These are phyloP conservation scores for Barbus barbus DNA, from an alignment of 2,113 vertebrate species.

Conservation along the genomic window DNA sequence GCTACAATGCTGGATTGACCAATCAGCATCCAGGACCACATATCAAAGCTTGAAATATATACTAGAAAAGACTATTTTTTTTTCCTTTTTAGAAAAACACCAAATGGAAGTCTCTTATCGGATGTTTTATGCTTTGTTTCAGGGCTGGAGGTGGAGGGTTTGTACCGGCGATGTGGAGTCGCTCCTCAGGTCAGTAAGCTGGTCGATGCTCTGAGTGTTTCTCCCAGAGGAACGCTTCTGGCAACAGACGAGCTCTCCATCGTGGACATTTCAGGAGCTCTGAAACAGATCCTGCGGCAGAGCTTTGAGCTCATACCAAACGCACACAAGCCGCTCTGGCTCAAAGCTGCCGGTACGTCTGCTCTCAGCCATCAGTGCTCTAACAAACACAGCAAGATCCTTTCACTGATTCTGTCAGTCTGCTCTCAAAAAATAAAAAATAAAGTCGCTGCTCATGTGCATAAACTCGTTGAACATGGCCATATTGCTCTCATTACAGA, in stretches of 20 bases:
- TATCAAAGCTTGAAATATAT: neutral
- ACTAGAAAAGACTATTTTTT: too few species aligned
- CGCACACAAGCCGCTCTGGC: constrained; percentile 59
- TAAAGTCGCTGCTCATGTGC: too few species aligned
- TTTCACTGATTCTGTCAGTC: neutral
- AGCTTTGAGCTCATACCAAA: constrained; percentile 61
- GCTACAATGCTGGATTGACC: neutral
- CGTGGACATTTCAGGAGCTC: constrained; percentile 66
- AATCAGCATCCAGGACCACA: neutral
- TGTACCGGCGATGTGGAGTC: constrained; percentile 75
- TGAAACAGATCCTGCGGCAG: constrained; percentile 72
- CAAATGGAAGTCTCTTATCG: neutral
- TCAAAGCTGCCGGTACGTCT: constrained; percentile 66
- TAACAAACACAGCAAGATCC: neutral
- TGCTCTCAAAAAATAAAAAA: too few species aligned
- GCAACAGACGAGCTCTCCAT: constrained; percentile 67
- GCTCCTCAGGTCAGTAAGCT: constrained; percentile 64
- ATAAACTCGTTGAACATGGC: too few species aligned
- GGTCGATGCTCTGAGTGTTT: constrained; percentile 64
- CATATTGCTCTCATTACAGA: too few species aligned
- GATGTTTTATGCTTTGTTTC: neutral
- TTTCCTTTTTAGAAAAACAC: neutral
- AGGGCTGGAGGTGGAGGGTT: constrained; percentile 77
- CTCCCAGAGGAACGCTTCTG: constrained; percentile 61
- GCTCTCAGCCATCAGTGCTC: neutral